Percentiles rank a stretch among this genome's conserved stretches.
Evolutionary conservation across 1,140 invertebrate species (phyloP).

Genomic region (Psix sp.): DNA sequence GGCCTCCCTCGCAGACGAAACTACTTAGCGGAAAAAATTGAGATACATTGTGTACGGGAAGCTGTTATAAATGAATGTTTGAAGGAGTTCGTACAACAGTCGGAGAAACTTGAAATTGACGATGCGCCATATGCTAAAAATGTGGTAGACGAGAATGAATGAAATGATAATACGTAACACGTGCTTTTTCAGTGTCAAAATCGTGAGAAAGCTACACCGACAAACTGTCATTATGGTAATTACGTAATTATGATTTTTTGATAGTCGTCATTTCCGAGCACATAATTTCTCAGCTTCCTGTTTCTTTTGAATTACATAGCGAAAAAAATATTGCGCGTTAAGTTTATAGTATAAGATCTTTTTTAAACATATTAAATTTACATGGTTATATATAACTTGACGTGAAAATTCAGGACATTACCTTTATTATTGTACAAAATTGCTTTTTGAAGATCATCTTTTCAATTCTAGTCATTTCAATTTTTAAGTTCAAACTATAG

Average conservation of each 20-base stretch:
- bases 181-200: constrained; percentile 22
- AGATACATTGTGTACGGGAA: constrained; percentile 17
- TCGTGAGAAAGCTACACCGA: constrained; percentile 42
- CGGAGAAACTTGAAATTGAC: constrained; percentile 18
- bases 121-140: constrained; percentile 37
- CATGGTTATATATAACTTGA: no score
- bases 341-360: no score
- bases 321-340: no score
- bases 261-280: background rate
- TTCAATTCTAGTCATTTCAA: no score
- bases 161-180: constrained; percentile 2
- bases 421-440: no score
- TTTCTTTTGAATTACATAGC: no score
- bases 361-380: no score
- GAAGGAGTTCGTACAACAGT: constrained; percentile 6
- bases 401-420: no score
- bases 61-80: constrained; percentile 18
- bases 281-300: background rate
- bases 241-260: constrained; percentile 31
- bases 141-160: constrained; percentile 34
- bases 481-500: no score
- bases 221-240: constrained; percentile 30
- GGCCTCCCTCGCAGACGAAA: constrained; percentile 1
- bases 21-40: constrained; percentile 14
- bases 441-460: no score